phyloP scores from a whole-genome alignment of 2,888 invertebrate genomes.

The Megamerina dolium region DNA sequence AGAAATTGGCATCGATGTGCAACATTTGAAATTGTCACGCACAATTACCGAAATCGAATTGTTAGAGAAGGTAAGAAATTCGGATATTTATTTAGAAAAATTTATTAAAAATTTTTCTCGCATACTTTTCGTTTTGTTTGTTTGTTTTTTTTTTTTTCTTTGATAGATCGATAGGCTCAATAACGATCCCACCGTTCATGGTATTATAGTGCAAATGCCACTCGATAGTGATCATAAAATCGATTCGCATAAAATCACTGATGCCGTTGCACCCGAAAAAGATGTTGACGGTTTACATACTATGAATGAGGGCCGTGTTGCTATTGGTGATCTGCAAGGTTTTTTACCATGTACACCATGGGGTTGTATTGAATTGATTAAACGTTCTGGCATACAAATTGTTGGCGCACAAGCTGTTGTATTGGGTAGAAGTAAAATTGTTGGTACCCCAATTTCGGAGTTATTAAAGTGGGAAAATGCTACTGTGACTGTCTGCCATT shows the following conservation, averaged over 20 bases:
- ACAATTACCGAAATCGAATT: conserved; percentile 71
- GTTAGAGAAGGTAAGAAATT: conserved; percentile 38
- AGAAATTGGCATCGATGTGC: conserved; percentile 81
- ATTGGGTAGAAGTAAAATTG: conserved; percentile 94
- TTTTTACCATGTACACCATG: conserved; percentile 96
- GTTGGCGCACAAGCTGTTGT: conserved; percentile 86
- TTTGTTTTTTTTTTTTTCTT: conserved; percentile 2
- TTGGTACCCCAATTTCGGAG: conserved; percentile 92
- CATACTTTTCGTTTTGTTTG: too few relatives aligned
- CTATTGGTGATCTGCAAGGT: conserved; percentile 81
- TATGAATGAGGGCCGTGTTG: conserved; percentile 86
- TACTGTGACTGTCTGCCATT: conserved; percentile 96
- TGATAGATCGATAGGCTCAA: conserved; percentile 58
- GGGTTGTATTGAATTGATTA: conserved; percentile 79
- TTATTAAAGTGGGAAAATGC: conserved; percentile 94
- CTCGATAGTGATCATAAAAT: conserved; percentile 77
- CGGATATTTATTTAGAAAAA: too few relatives aligned
- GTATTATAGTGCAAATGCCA: conserved; percentile 96
- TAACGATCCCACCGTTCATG: conserved; percentile 76
- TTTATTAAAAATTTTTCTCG: too few relatives aligned
- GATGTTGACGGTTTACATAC: conserved; percentile 95
- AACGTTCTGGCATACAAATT: conserved; percentile 68
- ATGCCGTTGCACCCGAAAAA: conserved; percentile 80
- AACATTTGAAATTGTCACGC: conserved; percentile 72
- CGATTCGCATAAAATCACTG: conserved; percentile 80